Conservation (phyloP, 2,797 vertebrate species). For the Stomatorhinus walkeri region DNA sequence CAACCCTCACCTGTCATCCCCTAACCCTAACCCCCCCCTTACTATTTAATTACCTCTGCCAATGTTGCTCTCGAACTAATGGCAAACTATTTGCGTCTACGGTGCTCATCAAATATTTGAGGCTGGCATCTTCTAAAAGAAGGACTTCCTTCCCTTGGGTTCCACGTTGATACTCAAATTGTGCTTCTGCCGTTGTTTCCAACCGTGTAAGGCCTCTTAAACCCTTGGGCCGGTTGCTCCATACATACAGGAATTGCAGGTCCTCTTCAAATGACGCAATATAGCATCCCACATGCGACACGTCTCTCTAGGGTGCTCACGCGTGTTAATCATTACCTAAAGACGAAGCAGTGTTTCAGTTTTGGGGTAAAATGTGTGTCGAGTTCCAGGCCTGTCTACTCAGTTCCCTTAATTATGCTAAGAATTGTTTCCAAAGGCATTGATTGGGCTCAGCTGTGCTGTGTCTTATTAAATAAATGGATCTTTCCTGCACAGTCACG, state of each 20-base stretch:
- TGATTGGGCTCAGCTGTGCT: conserved; percentile 69
- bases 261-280: not conserved
- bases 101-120: not conserved
- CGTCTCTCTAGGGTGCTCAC: not conserved
- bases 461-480: conserved; percentile 60
- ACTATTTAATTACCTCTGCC: not conserved
- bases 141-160: not conserved
- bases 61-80: not conserved
- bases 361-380: not conserved
- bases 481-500: conserved; percentile 65
- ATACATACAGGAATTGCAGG: not conserved
- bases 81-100: not conserved
- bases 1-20: not conserved
- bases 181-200: not conserved
- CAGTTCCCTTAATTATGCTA: conserved; percentile 59
- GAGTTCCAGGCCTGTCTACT: conserved; percentile 31
- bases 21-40: not conserved
- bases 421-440: conserved; percentile 63
- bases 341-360: not conserved
- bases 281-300: not conserved
- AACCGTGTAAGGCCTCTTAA: not conserved
- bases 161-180: not conserved
- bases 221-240: not conserved
- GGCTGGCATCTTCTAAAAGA: not conserved
- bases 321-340: not conserved